A percentile compares a stretch with the other conserved stretches of the same genome.
Conservation (phyloP, 2,797 vertebrate species). For the Salmo trutta region DNA sequence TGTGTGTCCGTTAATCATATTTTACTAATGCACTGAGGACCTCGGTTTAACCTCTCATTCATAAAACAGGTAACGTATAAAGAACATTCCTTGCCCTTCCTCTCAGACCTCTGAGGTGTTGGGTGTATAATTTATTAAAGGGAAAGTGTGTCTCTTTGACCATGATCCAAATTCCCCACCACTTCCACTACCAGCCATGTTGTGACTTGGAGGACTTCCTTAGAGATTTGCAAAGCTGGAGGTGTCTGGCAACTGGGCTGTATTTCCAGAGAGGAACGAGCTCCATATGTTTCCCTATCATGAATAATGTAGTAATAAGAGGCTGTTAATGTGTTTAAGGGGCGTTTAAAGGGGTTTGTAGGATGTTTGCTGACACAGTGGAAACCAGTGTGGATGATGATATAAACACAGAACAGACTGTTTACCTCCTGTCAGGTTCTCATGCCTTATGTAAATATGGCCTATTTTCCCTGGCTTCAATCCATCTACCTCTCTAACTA, state of each 20-base stretch:
- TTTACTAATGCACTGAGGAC: background rate
- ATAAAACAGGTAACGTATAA: background rate
- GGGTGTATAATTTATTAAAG: slow-evolving; percentile 39
- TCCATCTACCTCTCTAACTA: background rate
- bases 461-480: background rate
- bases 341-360: background rate
- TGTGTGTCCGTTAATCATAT: background rate
- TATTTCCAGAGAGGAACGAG: slow-evolving; percentile 27
- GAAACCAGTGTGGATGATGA: background rate
- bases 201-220: slow-evolving; percentile 46
- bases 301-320: slow-evolving; percentile 53
- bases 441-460: background rate
- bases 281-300: slow-evolving; percentile 14
- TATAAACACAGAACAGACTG: background rate
- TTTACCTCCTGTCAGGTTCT: background rate
- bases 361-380: background rate
- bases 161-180: slow-evolving; percentile 21
- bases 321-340: slow-evolving; percentile 26
- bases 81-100: no score
- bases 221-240: slow-evolving; percentile 42
- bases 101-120: background rate
- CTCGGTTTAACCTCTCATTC: background rate
- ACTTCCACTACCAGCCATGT: slow-evolving; percentile 16
- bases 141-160: slow-evolving; percentile 14
- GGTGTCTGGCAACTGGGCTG: slow-evolving; percentile 33